These are phyloP conservation scores for Andrena marginata DNA, from an alignment of 2,888 invertebrate species.

Conservation along the genomic window DNA sequence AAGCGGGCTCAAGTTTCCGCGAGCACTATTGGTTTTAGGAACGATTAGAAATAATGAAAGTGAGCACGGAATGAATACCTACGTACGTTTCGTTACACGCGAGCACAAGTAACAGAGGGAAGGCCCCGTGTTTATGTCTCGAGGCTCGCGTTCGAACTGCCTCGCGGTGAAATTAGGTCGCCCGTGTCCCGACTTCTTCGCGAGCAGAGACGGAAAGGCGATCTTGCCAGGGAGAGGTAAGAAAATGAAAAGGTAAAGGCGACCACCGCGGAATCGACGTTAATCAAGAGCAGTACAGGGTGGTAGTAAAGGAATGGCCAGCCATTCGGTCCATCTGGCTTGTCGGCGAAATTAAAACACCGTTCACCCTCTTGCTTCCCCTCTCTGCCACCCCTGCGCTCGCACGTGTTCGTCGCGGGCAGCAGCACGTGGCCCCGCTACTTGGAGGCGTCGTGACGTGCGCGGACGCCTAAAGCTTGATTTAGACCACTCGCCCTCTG, in stretches of 20 bases:
- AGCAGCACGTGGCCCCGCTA: conserved; percentile 20
- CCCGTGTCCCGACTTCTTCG: conserved; percentile 1
- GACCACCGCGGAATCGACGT: conserved; percentile 57
- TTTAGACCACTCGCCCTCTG: conserved; percentile 22
- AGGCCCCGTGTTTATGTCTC: neutral
- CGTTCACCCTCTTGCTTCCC: neutral
- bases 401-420: neutral
- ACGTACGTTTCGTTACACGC: neutral
- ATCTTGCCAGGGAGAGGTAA: neutral
- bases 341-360: conserved; percentile 57
- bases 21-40: no score
- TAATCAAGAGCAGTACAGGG: conserved; percentile 53
- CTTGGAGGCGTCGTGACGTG: conserved; percentile 40
- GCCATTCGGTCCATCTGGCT: conserved; percentile 58
- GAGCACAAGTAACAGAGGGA: neutral
- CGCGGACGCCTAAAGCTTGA: conserved; percentile 48
- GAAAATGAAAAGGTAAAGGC: conserved; percentile 58
- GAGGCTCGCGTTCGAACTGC: conserved; percentile 1
- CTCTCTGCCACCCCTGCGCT: neutral
- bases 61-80: neutral
- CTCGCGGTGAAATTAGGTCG: conserved; percentile 1
- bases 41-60: neutral
- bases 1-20: neutral
- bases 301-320: conserved; percentile 35
- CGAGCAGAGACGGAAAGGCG: neutral